phyloP scores from a whole-genome alignment of 2,888 invertebrate species.

The Bombylius discolor region DNA sequence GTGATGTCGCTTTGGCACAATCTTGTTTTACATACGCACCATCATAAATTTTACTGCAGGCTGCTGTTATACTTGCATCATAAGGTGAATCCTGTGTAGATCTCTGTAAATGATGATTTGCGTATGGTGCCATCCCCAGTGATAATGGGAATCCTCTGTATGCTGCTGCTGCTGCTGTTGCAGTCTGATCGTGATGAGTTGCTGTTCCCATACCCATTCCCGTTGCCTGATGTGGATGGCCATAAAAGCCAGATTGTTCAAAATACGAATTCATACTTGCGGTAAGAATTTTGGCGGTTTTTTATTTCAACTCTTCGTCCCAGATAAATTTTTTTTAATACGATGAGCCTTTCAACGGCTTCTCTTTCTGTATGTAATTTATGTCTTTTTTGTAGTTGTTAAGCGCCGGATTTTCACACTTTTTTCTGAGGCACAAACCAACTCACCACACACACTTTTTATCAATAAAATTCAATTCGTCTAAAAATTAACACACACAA shows the following conservation, averaged over 20 bases:
- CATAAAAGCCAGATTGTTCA: conserved; percentile 92
- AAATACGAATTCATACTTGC: conserved; percentile 84
- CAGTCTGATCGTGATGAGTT: conserved; percentile 60
- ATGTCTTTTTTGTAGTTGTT: neutral
- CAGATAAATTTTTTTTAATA: neutral
- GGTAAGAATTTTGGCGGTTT: conserved; percentile 37
- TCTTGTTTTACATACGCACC: conserved; percentile 53
- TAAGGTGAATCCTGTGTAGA: conserved; percentile 84
- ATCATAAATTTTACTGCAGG: conserved; percentile 55
- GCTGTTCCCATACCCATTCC: conserved; percentile 50
- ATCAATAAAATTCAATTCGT: too few relatives aligned
- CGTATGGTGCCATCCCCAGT: conserved; percentile 73
- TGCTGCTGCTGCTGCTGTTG: conserved; percentile 46
- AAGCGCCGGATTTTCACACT: neutral
- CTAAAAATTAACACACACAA: neutral
- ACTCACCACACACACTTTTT: conserved; percentile 8
- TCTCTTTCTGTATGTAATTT: too few relatives aligned
- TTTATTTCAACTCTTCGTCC: neutral
- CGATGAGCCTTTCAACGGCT: neutral
- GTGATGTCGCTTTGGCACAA: conserved; percentile 50
- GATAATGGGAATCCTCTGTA: conserved; percentile 80
- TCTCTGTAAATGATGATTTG: conserved; percentile 62
- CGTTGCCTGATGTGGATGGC: conserved; percentile 74
- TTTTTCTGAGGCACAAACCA: conserved; percentile 14
- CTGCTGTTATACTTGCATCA: conserved; percentile 78